Conservation (phyloP, 2,888 invertebrate species). For the Rugalucina vietnamica region DNA sequence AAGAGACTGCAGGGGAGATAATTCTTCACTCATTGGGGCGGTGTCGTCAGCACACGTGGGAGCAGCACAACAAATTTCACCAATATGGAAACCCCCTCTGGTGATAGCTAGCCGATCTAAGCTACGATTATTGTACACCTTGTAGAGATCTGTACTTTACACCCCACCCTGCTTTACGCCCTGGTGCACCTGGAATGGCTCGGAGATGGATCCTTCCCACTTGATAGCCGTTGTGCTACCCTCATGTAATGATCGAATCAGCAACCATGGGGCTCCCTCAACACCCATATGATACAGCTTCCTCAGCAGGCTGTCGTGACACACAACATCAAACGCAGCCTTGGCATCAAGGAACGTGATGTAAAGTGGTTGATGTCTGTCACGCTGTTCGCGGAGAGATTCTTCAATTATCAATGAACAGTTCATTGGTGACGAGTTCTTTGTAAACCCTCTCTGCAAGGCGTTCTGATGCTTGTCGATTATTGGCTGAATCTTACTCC, state of each 20-base stretch:
- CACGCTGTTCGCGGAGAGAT: neutral
- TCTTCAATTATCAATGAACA: conserved; percentile 14
- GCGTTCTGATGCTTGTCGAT: no score
- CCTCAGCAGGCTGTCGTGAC: neutral
- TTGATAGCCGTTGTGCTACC: neutral
- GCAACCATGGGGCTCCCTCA: neutral
- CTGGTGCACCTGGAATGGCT: neutral
- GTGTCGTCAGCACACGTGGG: neutral
- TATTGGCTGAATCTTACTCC: no score
- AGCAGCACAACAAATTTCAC: neutral
- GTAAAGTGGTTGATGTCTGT: neutral
- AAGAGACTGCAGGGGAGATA: neutral
- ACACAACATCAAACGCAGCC: neutral
- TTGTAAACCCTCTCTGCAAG: no score
- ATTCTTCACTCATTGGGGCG: neutral
- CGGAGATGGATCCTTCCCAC: neutral
- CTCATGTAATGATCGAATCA: neutral
- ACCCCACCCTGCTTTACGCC: neutral
- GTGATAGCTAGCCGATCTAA: neutral
- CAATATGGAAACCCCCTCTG: neutral
- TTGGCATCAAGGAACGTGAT: neutral
- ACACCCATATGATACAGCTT: neutral
- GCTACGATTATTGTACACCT: neutral
- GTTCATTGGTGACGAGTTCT: conserved; percentile 22
- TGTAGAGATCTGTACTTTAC: neutral